Percentiles rank a stretch among this genome's conserved stretches.
These are phyloP conservation scores for Drosophila eohydei DNA, from an alignment of 2,888 invertebrate species.

Conservation along the genomic window DNA sequence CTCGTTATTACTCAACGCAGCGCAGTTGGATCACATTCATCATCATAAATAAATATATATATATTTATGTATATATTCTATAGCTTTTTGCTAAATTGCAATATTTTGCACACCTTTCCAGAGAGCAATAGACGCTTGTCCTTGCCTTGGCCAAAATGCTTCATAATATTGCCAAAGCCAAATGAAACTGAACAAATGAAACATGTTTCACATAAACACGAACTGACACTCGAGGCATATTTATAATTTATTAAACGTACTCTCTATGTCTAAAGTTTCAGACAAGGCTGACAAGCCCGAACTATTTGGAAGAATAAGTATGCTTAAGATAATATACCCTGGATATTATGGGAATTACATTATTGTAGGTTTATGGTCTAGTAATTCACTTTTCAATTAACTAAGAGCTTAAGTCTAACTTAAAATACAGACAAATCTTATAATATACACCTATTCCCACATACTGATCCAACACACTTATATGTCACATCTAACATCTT, in stretches of 20 bases:
- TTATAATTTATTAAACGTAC: slow-evolving; percentile 50
- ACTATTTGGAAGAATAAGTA: not conserved
- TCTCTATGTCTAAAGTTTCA: slow-evolving; percentile 28
- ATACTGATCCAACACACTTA: not conserved
- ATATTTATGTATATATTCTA: not conserved
- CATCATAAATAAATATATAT: slow-evolving; percentile 5
- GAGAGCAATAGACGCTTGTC: slow-evolving; percentile 62
- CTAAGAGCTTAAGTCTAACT: too few species aligned
- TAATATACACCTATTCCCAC: too few species aligned
- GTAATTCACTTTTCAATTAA: too few species aligned
- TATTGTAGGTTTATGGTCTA: too few species aligned
- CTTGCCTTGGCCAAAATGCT: slow-evolving; percentile 48
- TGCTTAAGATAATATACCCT: not conserved
- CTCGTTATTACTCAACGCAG: slow-evolving; percentile 31
- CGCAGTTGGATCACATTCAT: slow-evolving; percentile 36
- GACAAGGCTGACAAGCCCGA: not conserved
- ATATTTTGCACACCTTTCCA: slow-evolving; percentile 38
- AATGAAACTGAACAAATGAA: slow-evolving; percentile 35
- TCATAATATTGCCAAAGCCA: not conserved
- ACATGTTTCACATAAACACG: slow-evolving; percentile 44
- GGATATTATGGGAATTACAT: not conserved
- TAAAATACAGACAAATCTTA: too few species aligned
- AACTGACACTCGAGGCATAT: slow-evolving; percentile 45
- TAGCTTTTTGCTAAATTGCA: slow-evolving; percentile 38
- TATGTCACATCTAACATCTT: not conserved